Evolutionary conservation across 2,888 invertebrate species (phyloP).

Genomic region (Hybos culiciformis): DNA sequence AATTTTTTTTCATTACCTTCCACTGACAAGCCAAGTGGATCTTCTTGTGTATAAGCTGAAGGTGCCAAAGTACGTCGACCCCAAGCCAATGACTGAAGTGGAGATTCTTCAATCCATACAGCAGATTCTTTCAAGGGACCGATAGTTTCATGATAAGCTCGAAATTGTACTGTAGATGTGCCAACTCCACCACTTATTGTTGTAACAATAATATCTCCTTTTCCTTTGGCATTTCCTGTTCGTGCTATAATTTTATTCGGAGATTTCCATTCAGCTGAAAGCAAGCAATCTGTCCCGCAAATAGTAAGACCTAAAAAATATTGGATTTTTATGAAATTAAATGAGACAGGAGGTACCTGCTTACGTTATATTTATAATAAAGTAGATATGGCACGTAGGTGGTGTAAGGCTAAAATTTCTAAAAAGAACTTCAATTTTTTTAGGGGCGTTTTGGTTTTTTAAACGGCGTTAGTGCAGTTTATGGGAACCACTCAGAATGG

Average conservation of each 20-base stretch:
- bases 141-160: constrained; percentile 72
- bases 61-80: constrained; percentile 76
- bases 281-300: constrained; percentile 86
- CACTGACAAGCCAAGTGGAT: constrained; percentile 84
- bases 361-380: too few species aligned
- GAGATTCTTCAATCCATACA: constrained; percentile 96
- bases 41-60: constrained; percentile 74
- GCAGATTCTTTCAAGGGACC: constrained; percentile 95
- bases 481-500: too few species aligned
- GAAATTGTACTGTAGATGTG: constrained; percentile 34
- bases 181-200: constrained; percentile 52
- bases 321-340: neutral
- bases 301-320: constrained; percentile 67
- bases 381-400: too few species aligned
- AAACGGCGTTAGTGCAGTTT: too few species aligned
- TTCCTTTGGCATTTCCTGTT: constrained; percentile 81
- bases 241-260: constrained; percentile 93
- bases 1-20: constrained; percentile 86
- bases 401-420: too few species aligned
- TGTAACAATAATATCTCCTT: constrained; percentile 82
- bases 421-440: neutral
- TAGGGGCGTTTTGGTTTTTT: too few species aligned
- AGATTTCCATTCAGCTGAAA: constrained; percentile 97
- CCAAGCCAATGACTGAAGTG: constrained; percentile 66
- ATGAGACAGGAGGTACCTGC: too few species aligned